phyloP scores from a whole-genome alignment of 2,888 invertebrate species.

The Tetranychus truncatus region DNA sequence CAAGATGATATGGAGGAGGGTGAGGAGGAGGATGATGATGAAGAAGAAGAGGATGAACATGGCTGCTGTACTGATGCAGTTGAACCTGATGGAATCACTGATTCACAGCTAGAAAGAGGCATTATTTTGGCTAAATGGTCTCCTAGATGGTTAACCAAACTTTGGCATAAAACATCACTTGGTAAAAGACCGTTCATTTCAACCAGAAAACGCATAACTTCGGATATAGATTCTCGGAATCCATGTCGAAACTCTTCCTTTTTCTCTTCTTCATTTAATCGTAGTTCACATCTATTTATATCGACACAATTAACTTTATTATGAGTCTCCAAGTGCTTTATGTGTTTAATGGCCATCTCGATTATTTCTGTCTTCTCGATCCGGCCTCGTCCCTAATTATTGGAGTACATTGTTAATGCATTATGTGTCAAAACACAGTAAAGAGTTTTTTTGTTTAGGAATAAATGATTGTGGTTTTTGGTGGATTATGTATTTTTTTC shows the following conservation, averaged over 20 bases:
- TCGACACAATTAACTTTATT: conserved; percentile 25
- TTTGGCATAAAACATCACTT: conserved; percentile 59
- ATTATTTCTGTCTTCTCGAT: conserved; percentile 96
- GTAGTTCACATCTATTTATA: conserved; percentile 19
- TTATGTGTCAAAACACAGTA: neutral
- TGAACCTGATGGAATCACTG: neutral
- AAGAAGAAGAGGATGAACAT: conserved; percentile 2
- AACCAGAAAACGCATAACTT: conserved; percentile 69
- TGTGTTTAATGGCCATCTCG: conserved; percentile 87
- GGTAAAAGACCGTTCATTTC: conserved; percentile 62
- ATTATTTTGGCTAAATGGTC: conserved; percentile 53
- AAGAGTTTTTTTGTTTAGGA: neutral
- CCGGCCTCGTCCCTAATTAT: conserved; percentile 41
- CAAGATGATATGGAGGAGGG: neutral
- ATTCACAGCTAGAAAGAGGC: neutral
- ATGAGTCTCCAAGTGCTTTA: conserved; percentile 58
- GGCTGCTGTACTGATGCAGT: neutral
- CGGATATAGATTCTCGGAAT: conserved; percentile 74
- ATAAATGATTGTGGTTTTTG: neutral
- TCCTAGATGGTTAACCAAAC: conserved; percentile 61
- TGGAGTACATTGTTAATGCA: conserved; percentile 9
- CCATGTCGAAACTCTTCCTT: conserved; percentile 51
- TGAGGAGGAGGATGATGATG: neutral
- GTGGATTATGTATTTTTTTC: neutral
- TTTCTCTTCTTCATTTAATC: conserved; percentile 17